Evolutionary conservation across 2,797 vertebrate genomes (phyloP), one percentile per base, ranked within the genome.

Genomic region (Enoplosus armatus): DNA sequence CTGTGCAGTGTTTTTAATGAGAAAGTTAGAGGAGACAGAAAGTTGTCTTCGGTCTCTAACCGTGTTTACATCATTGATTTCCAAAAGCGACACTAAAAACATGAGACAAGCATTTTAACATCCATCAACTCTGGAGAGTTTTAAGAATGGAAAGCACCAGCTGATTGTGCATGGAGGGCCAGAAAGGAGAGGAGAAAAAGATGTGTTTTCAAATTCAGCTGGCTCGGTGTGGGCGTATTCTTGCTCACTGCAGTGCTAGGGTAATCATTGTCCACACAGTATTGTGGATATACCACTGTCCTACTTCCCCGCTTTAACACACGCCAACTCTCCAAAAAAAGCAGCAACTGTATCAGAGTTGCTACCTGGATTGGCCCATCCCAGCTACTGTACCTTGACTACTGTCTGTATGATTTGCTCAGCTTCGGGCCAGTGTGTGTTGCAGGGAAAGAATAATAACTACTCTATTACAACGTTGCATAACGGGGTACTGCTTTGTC

Each of bases 141-240:
- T 26, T 10, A 20, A 62, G 41, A 6, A n/a, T 45, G 29, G 63
- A 31, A 63, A 31, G 1, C 61, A 58, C 26, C 35, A 0, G 68
- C 39, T 63, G 7, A 5, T 33, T 22, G 29, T 55, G 59, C 27
- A 47, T 18, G 14, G 12, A 51, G 27, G 54, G 26, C 37, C 27
- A 0, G 27, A 53, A 37, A 16, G 6, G 45, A 65, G 68, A 66
- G 68, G 10, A n/a, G n/a, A 72, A 43, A 51, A 62, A 62, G 47
- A 61, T 67, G 56, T 9, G 56, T 61, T 55, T 79, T 54, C 5
- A 69, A 7, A 74, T 68, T 50, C 31, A 48, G 70, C 48, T 33
- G 71, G 31, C 58, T 80, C 71, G 26, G 58, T 33, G 77, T 73
- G 70, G 77, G 70, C 26, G 77, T 50, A 20, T 55, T 56, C 64